phyloP scores from a whole-genome alignment of 1,140 invertebrate species.

The Tetramorium alpestre region DNA sequence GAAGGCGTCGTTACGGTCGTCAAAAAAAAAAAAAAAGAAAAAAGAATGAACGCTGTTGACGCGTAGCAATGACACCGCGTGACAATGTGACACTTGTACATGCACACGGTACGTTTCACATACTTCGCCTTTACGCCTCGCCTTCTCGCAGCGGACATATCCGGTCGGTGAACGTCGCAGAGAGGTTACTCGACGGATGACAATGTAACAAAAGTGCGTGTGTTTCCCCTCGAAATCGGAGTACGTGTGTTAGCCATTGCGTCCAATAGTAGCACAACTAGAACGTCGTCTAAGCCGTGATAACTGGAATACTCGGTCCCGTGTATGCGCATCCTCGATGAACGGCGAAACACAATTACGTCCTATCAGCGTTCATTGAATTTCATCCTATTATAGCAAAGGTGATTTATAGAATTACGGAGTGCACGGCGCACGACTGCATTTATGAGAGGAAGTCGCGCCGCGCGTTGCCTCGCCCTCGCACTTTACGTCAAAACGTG shows the following conservation, averaged over 20 bases:
- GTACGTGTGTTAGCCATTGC: background rate
- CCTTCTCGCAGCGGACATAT: background rate
- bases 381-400: slow-evolving; percentile 54
- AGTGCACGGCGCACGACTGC: slow-evolving; percentile 23
- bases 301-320: slow-evolving; percentile 29
- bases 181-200: slow-evolving; percentile 12
- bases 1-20: background rate
- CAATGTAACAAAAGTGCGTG: slow-evolving; percentile 40
- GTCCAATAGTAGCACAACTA: slow-evolving; percentile 8
- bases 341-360: slow-evolving; percentile 53
- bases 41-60: background rate
- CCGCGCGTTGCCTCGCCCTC: background rate
- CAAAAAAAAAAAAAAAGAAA: background rate
- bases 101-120: no score
- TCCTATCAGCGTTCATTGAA: slow-evolving; percentile 56
- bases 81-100: background rate
- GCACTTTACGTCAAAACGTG: background rate
- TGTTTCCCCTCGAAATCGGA: background rate
- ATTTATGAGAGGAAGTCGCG: slow-evolving; percentile 24
- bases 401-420: slow-evolving; percentile 58
- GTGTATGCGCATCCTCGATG: slow-evolving; percentile 36
- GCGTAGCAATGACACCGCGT: background rate
- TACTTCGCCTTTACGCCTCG: background rate
- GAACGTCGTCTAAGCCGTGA: slow-evolving; percentile 48
- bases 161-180: background rate